Evolutionary conservation across 2,888 invertebrate species (phyloP), one percentile per base, ranked within the genome.

Genomic region (Brassicogethes aeneus): DNA sequence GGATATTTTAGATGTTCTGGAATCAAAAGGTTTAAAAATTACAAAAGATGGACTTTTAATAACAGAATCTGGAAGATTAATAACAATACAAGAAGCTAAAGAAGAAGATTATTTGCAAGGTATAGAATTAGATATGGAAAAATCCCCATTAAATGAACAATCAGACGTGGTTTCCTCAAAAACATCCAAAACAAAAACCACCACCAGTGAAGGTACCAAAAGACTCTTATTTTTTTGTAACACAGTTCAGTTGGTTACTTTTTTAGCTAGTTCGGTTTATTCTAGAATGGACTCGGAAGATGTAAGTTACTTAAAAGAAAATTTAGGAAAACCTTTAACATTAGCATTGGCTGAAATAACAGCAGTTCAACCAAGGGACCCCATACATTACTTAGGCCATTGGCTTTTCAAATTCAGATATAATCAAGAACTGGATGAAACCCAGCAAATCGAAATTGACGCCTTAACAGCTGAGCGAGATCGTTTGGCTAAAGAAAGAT

Each of bases 401-500:
- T 72, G 71, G 70, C 54, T 72, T n/a, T 63, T 70, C 43, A 68
- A 70, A 56, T 72, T 70, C 52, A 60, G 67, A 23, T 70, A 65
- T 47, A 70, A 65, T 46, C 66, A 70, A 49, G 70, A 72, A 48
- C 43, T 61, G 8, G 58, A 60, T 17, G 52, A 61, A 34, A 41
- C 55, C 3, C 54, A 61, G 35, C 61, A 57, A 42, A 50, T 55
- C 5, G 63, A 68, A 52, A 57, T 51, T 31, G 61, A 62, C 30
- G 63, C 57, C 31, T 49, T 70, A 17, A 55, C 56, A 8, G 52
- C 49, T 2, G 66, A 65, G 51, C 52, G 69, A 38, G 53, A 61
- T 13, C 44, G 53, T 41, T 17, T 66, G n/a, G 59, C 59, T 15
- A 51, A 55, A 44, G 61, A 65, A 46, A 54, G 50, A 56, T 56